Percentiles rank a stretch among this genome's conserved stretches.
phyloP scores from a whole-genome alignment of 2,888 invertebrate genomes.

The Scaptomyza flava region DNA sequence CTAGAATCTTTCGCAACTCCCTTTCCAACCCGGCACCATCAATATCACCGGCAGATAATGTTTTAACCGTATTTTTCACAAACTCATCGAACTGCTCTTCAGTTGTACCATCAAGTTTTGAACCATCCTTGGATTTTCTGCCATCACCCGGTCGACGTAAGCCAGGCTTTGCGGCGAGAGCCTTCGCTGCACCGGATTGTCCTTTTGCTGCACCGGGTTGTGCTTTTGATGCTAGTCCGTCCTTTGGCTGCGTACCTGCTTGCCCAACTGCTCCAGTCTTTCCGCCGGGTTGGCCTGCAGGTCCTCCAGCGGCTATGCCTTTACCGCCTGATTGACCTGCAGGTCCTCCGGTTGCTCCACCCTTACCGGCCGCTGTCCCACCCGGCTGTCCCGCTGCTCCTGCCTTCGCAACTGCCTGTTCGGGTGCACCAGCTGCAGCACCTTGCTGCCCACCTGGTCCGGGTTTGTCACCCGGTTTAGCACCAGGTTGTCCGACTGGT shows the following conservation, averaged over 20 bases:
- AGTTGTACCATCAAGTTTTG: slow-evolving; percentile 35
- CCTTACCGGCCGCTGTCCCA: not conserved
- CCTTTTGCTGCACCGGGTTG: not conserved
- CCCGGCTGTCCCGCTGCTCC: not conserved
- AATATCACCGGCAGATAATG: slow-evolving; percentile 60
- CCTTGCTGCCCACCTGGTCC: not conserved
- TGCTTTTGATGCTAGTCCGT: not conserved
- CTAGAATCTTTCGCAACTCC: slow-evolving; percentile 76
- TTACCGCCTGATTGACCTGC: slow-evolving; percentile 1
- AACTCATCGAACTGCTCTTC: slow-evolving; percentile 65
- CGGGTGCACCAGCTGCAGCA: not conserved
- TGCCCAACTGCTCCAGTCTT: not conserved
- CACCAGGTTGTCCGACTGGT: too few relatives aligned
- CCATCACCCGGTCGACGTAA: not conserved
- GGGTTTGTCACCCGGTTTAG: not conserved
- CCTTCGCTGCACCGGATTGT: not conserved
- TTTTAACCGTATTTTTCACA: slow-evolving; percentile 62
- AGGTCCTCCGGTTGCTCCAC: not conserved
- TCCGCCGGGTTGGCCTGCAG: not conserved
- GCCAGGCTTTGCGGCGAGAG: slow-evolving; percentile 12
- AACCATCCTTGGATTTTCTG: slow-evolving; percentile 8
- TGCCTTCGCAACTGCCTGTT: slow-evolving; percentile 1
- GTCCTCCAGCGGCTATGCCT: not conserved
- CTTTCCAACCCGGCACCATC: slow-evolving; percentile 72
- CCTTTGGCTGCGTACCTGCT: not conserved